Evolutionary conservation across 2,888 invertebrate genomes (phyloP), one percentile per base, ranked within the genome.

Genomic region (Ophraella communa): DNA sequence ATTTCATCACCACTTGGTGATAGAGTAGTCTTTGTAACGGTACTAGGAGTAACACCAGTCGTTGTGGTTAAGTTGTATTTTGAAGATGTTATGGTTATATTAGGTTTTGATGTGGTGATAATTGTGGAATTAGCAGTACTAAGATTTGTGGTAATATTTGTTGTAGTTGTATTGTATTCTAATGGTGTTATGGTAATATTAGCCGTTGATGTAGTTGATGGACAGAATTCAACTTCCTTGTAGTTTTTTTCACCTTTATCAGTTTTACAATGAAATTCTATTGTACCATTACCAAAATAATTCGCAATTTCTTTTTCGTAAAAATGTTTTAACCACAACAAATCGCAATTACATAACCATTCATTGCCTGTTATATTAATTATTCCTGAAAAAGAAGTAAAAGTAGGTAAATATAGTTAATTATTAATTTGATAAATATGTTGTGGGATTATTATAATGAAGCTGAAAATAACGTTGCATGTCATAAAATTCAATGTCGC

Each of bases 271-370:
- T n/a, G 17, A 23, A 68, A 68, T 11, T 51, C 51, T 21, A 61
- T 54, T 10, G 23, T 24, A 3, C 59, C 61, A 24, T 53, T 14
- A 10, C 11, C 17, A 35, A 68, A 68, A 49, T 62, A 62, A 10
- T 7, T 47, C 0, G 27, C 18, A 4, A 24, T 20, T 14, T 66
- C 58, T 30, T 56, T 14, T 8, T 45, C 39, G 44, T 66, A 68
- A 24, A 64, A 68, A 4, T 59, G 4, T 52, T 64, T 64, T 11
- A 68, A 35, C 68, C 68, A 68, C 11, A 44, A 18, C 7, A 68
- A 54, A 23, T 55, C 24, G 23, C 68, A 68, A 14, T 68, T 24
- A 44, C 68, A 68, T 8, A 42, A 56, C 68, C 68, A 68, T n/a
- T 39, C 56, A 27, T 68, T 68, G 11, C 27, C 30, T 1, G 30